A percentile compares a stretch with the other conserved stretches of the same genome.
Conservation (phyloP, 2,797 vertebrate genomes). For the Rousettus madagascariensis region DNA sequence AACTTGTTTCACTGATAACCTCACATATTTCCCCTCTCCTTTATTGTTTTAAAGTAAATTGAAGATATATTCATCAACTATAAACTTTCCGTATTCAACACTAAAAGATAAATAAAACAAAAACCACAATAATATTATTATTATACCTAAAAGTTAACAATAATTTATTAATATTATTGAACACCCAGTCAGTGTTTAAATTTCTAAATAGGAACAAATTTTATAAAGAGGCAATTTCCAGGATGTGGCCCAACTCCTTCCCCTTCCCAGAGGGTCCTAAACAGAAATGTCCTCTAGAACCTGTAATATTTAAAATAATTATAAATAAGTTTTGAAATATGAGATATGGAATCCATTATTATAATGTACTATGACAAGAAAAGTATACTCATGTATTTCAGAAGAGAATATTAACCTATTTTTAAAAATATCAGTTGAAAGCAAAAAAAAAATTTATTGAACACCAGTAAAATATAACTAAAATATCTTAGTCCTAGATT, state of each 20-base stretch:
- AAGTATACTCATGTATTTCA: background rate
- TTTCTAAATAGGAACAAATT: background rate
- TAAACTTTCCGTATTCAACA: background rate
- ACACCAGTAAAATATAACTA: background rate
- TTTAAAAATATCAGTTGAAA: background rate
- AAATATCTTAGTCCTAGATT: background rate
- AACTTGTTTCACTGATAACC: background rate
- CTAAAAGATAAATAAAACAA: background rate
- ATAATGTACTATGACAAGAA: background rate
- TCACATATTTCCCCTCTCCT: background rate
- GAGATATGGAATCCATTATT: background rate
- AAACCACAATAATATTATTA: background rate
- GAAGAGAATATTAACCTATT: background rate
- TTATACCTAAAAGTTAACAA: background rate
- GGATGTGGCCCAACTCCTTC: background rate
- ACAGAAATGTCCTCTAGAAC: background rate
- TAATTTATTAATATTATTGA: background rate
- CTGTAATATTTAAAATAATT: background rate
- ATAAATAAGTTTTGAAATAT: slow-evolving; percentile 6
- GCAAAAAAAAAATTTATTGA: background rate
- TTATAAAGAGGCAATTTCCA: background rate
- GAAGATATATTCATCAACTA: background rate
- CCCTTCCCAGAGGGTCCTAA: background rate
- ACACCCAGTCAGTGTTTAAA: background rate
- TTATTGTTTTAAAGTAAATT: background rate